phyloP scores from a whole-genome alignment of 2,888 invertebrate genomes.

The Caenorhabditis wallacei region DNA sequence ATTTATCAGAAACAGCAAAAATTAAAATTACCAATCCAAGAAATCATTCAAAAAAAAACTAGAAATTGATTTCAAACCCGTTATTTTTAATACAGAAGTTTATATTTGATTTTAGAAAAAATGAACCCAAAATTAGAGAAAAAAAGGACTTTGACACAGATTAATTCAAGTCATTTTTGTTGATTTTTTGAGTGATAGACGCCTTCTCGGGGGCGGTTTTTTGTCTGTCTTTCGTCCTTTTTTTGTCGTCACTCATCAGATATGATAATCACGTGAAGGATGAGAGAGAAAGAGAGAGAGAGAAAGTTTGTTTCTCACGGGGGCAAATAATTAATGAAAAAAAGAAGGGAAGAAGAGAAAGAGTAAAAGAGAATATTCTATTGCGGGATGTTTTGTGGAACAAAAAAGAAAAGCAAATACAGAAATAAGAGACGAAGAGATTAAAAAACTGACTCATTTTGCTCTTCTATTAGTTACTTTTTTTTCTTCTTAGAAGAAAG shows the following conservation, averaged over 20 bases:
- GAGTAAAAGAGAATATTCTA: conserved; percentile 35
- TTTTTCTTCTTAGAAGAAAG: conserved; percentile 2
- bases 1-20: conserved; percentile 2
- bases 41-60: not conserved
- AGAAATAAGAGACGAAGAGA: conserved; percentile 15
- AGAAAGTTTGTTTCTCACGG: conserved; percentile 54
- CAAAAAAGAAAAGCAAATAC: conserved; percentile 19
- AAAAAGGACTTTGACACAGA: not conserved
- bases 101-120: not conserved
- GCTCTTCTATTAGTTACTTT: conserved; percentile 24
- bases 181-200: conserved; percentile 25
- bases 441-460: conserved; percentile 28
- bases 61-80: not conserved
- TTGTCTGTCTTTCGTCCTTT: conserved; percentile 4
- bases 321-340: conserved; percentile 41
- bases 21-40: not conserved
- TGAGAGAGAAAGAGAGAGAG: not conserved
- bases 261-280: conserved; percentile 55
- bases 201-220: conserved; percentile 38
- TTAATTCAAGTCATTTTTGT: conserved; percentile 16
- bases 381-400: conserved; percentile 44
- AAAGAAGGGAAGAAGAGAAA: conserved; percentile 1
- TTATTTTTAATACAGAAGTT: not conserved
- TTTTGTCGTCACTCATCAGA: conserved; percentile 1
- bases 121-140: not conserved